phyloP scores from a whole-genome alignment of 1,140 invertebrate species.

The Theocolax elegans region DNA sequence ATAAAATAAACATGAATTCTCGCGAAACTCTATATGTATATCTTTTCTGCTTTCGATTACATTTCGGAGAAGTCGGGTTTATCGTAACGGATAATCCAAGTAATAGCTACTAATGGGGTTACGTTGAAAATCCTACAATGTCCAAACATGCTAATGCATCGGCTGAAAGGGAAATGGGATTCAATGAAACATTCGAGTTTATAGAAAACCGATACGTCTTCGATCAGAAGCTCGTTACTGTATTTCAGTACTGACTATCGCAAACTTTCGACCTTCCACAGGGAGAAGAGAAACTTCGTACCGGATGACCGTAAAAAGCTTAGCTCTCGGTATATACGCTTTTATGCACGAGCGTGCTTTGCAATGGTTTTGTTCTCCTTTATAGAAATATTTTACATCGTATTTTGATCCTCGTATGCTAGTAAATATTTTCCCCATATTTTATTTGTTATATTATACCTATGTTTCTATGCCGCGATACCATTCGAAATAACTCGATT shows the following conservation, averaged over 20 bases:
- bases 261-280: conserved; percentile 12
- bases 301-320: conserved; percentile 22
- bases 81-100: conserved; percentile 6
- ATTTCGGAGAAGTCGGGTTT: not conserved
- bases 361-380: conserved; percentile 17
- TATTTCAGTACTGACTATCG: conserved; percentile 31
- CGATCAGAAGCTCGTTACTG: conserved; percentile 42
- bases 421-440: not conserved
- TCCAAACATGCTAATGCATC: conserved; percentile 37
- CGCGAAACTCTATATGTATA: conserved; percentile 6
- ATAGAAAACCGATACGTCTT: conserved; percentile 43
- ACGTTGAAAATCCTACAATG: conserved; percentile 23
- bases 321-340: not conserved
- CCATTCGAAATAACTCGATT: no score
- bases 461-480: no score
- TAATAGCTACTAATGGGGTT: conserved; percentile 20
- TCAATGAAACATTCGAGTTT: conserved; percentile 37
- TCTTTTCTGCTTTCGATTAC: not conserved
- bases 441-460: no score
- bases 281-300: conserved; percentile 17
- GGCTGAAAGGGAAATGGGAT: conserved; percentile 32
- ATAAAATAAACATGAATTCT: conserved; percentile 7
- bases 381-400: conserved; percentile 19
- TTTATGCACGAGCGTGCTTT: conserved; percentile 7
- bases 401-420: not conserved